phyloP scores from a whole-genome alignment of 2,113 vertebrate species.

The Engraulis encrasicolus region DNA sequence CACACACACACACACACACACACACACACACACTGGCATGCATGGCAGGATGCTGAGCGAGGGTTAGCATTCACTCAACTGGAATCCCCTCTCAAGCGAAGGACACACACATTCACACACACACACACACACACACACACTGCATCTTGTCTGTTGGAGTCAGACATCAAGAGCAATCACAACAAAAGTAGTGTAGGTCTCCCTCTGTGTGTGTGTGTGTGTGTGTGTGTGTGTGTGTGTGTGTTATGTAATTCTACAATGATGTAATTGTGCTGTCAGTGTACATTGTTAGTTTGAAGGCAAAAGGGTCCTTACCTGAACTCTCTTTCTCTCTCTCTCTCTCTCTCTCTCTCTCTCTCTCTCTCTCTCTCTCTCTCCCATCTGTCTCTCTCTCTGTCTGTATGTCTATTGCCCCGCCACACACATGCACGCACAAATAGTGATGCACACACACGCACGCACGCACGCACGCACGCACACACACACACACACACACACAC shows the following conservation, averaged over 20 bases:
- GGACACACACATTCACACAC: not conserved
- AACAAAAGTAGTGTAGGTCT: too few species aligned
- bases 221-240: slow-evolving; percentile 41
- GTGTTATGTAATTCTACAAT: slow-evolving; percentile 73
- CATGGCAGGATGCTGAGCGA: too few species aligned
- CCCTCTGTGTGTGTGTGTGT: slow-evolving; percentile 42
- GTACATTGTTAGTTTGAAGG: slow-evolving; percentile 60
- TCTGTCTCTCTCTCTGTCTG: too few species aligned
- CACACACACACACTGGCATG: not conserved
- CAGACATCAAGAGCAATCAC: too few species aligned
- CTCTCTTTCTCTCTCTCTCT: slow-evolving; percentile 22
- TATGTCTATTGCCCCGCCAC: too few species aligned
- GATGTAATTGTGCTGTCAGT: slow-evolving; percentile 66
- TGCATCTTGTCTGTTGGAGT: too few species aligned
- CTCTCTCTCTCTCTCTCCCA: not conserved
- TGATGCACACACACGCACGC: not conserved
- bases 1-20: not conserved
- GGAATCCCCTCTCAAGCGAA: too few species aligned
- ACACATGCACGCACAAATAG: too few species aligned
- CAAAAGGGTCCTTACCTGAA: slow-evolving; percentile 64
- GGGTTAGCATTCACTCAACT: too few species aligned
- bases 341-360: not conserved
- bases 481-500: not conserved
- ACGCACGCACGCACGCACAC: not conserved
- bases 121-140: not conserved